Base-by-base conservation (phyloP, 2,113 vertebrate species). In the Carassius auratus region DNA sequence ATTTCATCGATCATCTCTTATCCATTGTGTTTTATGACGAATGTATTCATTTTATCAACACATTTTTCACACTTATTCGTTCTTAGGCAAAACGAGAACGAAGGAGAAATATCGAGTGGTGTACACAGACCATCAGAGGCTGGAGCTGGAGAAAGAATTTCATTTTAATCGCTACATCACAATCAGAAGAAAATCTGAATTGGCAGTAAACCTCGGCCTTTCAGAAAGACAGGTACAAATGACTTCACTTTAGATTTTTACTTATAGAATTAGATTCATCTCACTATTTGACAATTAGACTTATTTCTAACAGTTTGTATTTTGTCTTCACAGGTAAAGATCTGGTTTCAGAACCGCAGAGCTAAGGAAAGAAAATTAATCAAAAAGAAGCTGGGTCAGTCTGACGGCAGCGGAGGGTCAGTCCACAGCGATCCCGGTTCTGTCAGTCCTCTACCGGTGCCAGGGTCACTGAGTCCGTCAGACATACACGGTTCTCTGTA, bases 51-150 rank as follows among this genome's bases (percentile, higher is more conserved):
- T 78, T 9, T 55, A 30, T 57, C 9, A 17, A 7, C 8, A 36
- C 5, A n/a, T 8, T n/a, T 75, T 23, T 45, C 13, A 61, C 36
- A 66, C 59, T 45, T 38, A 26, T 73, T 12, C 7, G 0, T 76
- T 74, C 3, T 66, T 88, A 99, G 97, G 97, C 85, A 99, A 99
- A 95, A 99, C 97, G 85, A 96, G 97, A 90, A 99, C 97, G 91
- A 99, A 98, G 94, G 98, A 99, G 90, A 99, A 99, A 90, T 99
- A 99, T 92, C 94, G 96, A 82, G 96, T 98, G 52, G 97, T 99
- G 86, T 99, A 99, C 91, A 98, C 97, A 59, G 96, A 99, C 81
- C 97, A 99, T 48, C 97, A 99, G 92, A 95, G 97, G 83, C 90
- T 99, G 93, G 97, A 98, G 92, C 45, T 48, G 9, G 45, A 48